These are phyloP conservation scores for Cercopithecus mona DNA, from an alignment of 2,113 vertebrate genomes.

Conservation along the genomic window DNA sequence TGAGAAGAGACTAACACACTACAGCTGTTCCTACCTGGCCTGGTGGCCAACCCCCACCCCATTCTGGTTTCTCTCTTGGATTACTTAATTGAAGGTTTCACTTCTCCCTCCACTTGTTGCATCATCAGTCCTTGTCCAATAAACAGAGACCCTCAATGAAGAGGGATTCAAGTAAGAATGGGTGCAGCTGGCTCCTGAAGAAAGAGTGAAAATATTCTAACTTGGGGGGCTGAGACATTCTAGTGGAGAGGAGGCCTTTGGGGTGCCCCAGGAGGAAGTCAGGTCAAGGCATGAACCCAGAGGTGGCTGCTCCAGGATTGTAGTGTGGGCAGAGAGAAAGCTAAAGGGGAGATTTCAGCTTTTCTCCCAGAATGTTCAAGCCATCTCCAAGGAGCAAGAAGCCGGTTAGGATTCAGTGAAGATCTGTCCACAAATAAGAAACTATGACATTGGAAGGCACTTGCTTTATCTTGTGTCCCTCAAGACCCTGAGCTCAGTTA, in stretches of 20 bases:
- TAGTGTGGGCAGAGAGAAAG: neutral
- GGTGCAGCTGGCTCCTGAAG: no score
- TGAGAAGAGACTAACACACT: no score
- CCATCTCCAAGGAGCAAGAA: neutral
- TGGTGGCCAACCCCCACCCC: no score
- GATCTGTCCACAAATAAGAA: neutral
- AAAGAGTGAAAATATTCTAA: neutral
- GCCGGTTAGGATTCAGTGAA: neutral
- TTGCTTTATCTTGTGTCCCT: neutral
- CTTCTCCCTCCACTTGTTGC: neutral
- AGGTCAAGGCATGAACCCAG: neutral
- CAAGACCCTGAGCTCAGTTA: neutral
- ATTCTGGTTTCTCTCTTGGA: neutral
- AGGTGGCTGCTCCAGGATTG: neutral
- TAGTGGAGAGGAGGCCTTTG: neutral
- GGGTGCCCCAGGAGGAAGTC: neutral
- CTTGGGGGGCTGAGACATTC: neutral
- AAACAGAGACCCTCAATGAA: neutral
- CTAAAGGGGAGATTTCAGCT: neutral
- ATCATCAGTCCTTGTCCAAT: neutral
- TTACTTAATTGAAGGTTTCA: neutral
- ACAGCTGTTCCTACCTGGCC: neutral
- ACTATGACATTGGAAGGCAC: neutral
- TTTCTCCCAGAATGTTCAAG: neutral
- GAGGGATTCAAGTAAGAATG: neutral